phyloP scores from a whole-genome alignment of 2,797 vertebrate genomes.

The Carapus acus region DNA sequence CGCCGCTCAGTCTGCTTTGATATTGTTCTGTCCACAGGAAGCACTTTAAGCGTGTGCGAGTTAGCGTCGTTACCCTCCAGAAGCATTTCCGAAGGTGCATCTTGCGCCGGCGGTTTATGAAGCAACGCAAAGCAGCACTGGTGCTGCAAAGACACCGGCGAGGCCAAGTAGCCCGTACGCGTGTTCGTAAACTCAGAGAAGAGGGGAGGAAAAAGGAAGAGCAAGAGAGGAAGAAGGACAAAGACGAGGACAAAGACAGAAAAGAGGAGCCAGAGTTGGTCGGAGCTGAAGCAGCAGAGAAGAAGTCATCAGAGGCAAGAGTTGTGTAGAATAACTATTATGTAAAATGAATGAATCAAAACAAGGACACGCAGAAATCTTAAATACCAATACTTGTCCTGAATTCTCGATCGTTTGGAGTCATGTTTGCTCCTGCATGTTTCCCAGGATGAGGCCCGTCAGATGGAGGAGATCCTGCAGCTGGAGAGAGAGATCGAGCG shows the following conservation, averaged over 20 bases:
- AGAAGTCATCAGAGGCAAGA: slow-evolving; percentile 38
- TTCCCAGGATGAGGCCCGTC: slow-evolving; percentile 71
- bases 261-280: slow-evolving; percentile 48
- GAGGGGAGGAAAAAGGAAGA: slow-evolving; percentile 71
- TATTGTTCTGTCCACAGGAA: slow-evolving; percentile 68
- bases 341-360: too few species aligned
- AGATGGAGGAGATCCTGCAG: slow-evolving; percentile 90
- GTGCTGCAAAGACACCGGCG: slow-evolving; percentile 83
- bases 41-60: slow-evolving; percentile 74
- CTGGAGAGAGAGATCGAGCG: slow-evolving; percentile 88
- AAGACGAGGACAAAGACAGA: slow-evolving; percentile 62
- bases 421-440: neutral
- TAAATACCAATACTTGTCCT: too few species aligned
- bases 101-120: slow-evolving; percentile 68
- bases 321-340: too few species aligned
- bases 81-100: slow-evolving; percentile 80
- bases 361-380: neutral
- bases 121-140: slow-evolving; percentile 68
- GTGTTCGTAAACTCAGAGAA: slow-evolving; percentile 72
- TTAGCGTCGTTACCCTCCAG: slow-evolving; percentile 79
- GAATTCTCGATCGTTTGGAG: neutral
- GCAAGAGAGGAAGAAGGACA: slow-evolving; percentile 53
- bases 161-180: slow-evolving; percentile 77
- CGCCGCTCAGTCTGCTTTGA: neutral
- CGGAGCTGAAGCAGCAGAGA: slow-evolving; percentile 30